phyloP scores from a whole-genome alignment of 2,888 invertebrate genomes.

The Cotesia congregata region DNA sequence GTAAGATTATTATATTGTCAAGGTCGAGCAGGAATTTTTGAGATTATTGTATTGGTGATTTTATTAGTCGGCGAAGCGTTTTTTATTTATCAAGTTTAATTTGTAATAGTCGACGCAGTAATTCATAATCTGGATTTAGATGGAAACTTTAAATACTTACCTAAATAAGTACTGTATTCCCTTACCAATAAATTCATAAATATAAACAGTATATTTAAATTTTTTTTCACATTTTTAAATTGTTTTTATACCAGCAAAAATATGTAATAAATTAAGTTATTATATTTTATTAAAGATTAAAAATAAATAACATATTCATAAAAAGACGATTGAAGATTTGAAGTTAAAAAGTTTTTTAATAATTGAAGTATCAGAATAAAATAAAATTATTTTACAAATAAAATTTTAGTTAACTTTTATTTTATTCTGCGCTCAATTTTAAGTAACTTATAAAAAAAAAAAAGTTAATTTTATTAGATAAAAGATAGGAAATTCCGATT shows the following conservation, averaged over 20 bases:
- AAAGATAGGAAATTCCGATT: slow-evolving; percentile 65
- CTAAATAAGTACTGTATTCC: slow-evolving; percentile 36
- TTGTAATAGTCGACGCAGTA: slow-evolving; percentile 4
- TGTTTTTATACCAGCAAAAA: neutral
- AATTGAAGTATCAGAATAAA: neutral
- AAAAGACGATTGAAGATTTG: neutral
- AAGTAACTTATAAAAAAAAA: neutral
- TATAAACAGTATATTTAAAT: neutral
- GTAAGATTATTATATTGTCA: slow-evolving; percentile 2
- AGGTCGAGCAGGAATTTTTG: slow-evolving; percentile 24
- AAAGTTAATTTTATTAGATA: slow-evolving; percentile 36
- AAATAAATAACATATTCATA: neutral
- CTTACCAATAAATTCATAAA: neutral
- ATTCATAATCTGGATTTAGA: slow-evolving; percentile 28
- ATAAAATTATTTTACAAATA: neutral
- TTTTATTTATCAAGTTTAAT: slow-evolving; percentile 16
- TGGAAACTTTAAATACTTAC: slow-evolving; percentile 50
- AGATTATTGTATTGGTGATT: slow-evolving; percentile 22
- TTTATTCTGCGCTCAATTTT: neutral
- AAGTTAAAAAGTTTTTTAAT: neutral
- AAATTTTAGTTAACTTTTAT: neutral
- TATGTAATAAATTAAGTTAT: neutral
- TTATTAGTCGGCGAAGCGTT: slow-evolving; percentile 4
- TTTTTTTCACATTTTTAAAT: slow-evolving; percentile 20
- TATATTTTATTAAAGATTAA: neutral